These are phyloP conservation scores for Coremacera marginata DNA, from an alignment of 2,888 invertebrate genomes.

Conservation along the genomic window DNA sequence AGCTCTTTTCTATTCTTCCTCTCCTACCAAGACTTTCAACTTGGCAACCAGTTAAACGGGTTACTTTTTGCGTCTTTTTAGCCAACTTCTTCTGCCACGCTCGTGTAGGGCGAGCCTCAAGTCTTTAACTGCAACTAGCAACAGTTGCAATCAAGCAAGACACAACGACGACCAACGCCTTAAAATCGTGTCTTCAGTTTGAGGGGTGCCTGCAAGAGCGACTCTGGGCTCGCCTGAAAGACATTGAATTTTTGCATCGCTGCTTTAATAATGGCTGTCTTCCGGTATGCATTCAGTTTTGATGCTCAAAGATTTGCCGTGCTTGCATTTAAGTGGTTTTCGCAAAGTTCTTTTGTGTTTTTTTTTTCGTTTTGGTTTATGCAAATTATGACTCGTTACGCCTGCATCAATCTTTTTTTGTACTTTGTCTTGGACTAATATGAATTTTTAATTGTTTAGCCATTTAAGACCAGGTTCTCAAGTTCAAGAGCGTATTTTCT, in stretches of 20 bases:
- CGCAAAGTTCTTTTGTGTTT: neutral
- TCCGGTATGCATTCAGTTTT: slow-evolving; percentile 10
- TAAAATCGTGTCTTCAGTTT: neutral
- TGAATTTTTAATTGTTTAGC: neutral
- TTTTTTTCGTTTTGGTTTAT: slow-evolving; percentile 1
- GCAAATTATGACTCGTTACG: neutral
- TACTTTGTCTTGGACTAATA: neutral
- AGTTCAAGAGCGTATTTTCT: neutral
- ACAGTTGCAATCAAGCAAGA: slow-evolving; percentile 15
- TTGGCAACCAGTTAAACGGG: slow-evolving; percentile 4
- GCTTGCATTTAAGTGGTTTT: neutral
- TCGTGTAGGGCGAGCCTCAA: neutral
- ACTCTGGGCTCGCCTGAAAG: neutral
- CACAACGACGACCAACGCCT: slow-evolving; percentile 10
- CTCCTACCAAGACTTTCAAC: neutral
- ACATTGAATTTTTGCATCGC: neutral
- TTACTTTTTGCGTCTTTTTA: neutral
- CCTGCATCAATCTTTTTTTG: neutral
- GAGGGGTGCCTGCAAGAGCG: neutral
- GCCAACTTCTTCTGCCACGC: neutral
- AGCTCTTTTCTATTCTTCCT: neutral
- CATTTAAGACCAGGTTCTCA: neutral
- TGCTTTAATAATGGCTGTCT: slow-evolving; percentile 15
- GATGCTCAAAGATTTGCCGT: neutral
- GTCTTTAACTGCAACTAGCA: slow-evolving; percentile 13